phyloP scores from a whole-genome alignment of 2,888 invertebrate genomes.

The Schizotus pectinicornis region DNA sequence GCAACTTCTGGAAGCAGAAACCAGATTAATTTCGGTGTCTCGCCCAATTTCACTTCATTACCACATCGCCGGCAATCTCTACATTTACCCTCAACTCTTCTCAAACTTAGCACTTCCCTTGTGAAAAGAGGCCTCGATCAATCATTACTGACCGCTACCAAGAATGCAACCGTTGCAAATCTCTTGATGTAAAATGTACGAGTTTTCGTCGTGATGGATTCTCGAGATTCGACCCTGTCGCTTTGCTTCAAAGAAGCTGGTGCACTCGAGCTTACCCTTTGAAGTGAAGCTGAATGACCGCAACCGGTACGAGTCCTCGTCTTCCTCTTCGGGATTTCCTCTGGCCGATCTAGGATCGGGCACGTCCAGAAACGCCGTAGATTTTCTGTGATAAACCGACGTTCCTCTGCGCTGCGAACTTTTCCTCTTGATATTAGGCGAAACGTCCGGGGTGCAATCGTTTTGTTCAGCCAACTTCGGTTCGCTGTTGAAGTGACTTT shows the following conservation, averaged over 20 bases:
- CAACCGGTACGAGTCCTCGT: constrained; percentile 88
- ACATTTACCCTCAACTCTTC: too few relatives aligned
- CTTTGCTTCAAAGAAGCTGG: neutral
- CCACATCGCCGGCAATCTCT: too few relatives aligned
- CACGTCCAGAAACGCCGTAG: constrained; percentile 75
- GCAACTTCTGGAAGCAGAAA: too few relatives aligned
- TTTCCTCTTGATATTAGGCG: constrained; percentile 69
- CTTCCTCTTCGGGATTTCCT: constrained; percentile 62
- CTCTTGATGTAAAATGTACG: too few relatives aligned
- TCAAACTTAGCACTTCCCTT: too few relatives aligned
- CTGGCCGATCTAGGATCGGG: constrained; percentile 57
- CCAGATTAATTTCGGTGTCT: too few relatives aligned
- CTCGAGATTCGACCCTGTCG: neutral
- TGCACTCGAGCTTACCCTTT: constrained; percentile 69
- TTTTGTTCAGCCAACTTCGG: constrained; percentile 70
- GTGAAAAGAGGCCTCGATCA: neutral
- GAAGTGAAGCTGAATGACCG: constrained; percentile 91
- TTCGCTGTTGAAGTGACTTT: constrained; percentile 69
- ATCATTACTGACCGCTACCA: too few relatives aligned
- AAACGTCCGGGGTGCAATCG: constrained; percentile 63
- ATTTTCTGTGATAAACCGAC: constrained; percentile 65
- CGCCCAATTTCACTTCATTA: too few relatives aligned
- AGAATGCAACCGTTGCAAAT: too few relatives aligned
- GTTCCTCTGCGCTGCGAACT: constrained; percentile 64
- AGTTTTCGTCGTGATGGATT: neutral